Evolutionary conservation across 2,888 invertebrate genomes (phyloP), one percentile per base, ranked within the genome.

Genomic region (Trichogramma dendrolimi): DNA sequence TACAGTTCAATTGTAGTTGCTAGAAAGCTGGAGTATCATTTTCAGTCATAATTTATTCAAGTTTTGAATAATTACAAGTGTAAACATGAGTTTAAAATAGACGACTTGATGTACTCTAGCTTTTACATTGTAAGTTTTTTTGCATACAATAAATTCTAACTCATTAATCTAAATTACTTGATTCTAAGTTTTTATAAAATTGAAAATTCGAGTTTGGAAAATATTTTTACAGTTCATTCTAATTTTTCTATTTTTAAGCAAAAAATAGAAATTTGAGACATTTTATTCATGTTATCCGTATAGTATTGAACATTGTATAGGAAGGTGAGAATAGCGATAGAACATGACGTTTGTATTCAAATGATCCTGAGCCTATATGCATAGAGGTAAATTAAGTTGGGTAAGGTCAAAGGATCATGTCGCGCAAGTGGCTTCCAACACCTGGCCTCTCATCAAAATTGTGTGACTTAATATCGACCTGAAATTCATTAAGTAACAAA

Each of bases 401-500:
- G 74, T 69, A 68, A 71, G 73, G 71, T 75, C 73, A 76, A 75
- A 76, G 73, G 75, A 73, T 75, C 76, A 76, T 75, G 76, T 76
- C 76, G 76, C 74, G 76, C 74, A 77, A 78, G 76, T 72, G 75
- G 78, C 76, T 77, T 75, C 77, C 75, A 75, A 77, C 77, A 77
- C 73, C 79, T 77, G 79, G 79, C 75, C 71, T 75, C 75, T 76
- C 77, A 75, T 76, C 77, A 76, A 74, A 75, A 75, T 75, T 75
- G 74, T 66, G 71, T 77, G 75, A 74, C 75, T 79, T 79, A 80
- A 79, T 80, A 80, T 73, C 80, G 80, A 79, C 80, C 80, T 80
- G 80, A 77, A 80, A 80, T 79, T 75, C 75, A 79, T 78, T 75
- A 79, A 78, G 78, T 74, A 79, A 79, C 78, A 79, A 76, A 79